Evolutionary conservation across 2,888 invertebrate species (phyloP), one percentile per base, ranked within the genome.

Genomic region (Xestia rhomboidea): DNA sequence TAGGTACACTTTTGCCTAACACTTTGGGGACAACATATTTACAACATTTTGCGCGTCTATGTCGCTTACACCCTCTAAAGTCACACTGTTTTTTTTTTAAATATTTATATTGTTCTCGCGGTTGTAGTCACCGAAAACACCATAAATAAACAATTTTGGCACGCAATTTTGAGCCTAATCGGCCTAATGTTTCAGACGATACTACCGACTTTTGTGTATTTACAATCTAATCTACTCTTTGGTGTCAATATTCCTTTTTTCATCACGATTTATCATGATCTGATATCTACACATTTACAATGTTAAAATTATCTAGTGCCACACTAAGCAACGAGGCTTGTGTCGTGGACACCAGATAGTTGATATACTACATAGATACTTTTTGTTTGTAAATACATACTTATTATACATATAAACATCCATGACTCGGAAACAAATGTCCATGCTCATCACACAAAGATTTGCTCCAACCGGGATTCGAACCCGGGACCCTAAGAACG

Each of bases 171-270:
- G 15, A 67, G 60, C 70, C 76, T 68, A n/a, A 77, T 24, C 71
- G 71, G 57, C 64, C 62, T 63, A 72, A 70, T 69, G 27, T 49
- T 73, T 46, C 18, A 70, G 44, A 76, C 73, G 60, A 49, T 54
- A 57, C 41, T 57, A 75, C 30, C 67, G 66, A 38, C 74, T 54
- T 66, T 18, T 38, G n/a, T 76, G 54, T 60, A 76, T 81, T 63
- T 81, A 81, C 81, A 79, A 76, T 77, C 79, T 90, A 91, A 87
- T 82, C 92, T 93, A 93, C 89, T 87, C 21, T 87, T 93, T 94
- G 94, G 94, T 94, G 94, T 94, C 87, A 87, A 88, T 83, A 77
- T 92, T 85, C 94, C 90, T 93, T 93, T 87, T 87, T 79, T 75
- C 57, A 34, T 77, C 70, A 69, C 84, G 74, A 74, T 83, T 84